phyloP scores from a whole-genome alignment of 2,888 invertebrate species.

The Lagria hirta region DNA sequence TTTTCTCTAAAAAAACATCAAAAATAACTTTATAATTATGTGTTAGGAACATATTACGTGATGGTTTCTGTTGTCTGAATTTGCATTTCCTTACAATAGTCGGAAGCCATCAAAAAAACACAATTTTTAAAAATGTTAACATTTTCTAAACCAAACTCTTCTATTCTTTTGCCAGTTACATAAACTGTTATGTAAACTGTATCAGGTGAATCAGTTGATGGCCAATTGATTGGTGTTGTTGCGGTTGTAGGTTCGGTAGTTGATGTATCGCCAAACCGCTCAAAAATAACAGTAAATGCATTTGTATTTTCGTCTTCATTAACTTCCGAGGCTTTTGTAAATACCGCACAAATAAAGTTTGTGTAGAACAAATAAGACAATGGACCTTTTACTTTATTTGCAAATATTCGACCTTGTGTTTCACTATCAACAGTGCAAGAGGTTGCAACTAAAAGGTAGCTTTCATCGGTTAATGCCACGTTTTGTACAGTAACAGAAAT shows the following conservation, averaged over 20 bases:
- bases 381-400: slow-evolving; percentile 8
- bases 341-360: slow-evolving; percentile 4
- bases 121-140: slow-evolving; percentile 8
- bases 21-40: not conserved
- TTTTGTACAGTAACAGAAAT: slow-evolving; percentile 10
- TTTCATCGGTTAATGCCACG: slow-evolving; percentile 4
- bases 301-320: not conserved
- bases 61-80: slow-evolving; percentile 1
- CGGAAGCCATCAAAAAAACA: slow-evolving; percentile 4
- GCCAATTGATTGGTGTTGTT: slow-evolving; percentile 5
- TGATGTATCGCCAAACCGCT: slow-evolving; percentile 3
- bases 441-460: slow-evolving; percentile 11
- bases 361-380: slow-evolving; percentile 11
- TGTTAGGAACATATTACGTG: slow-evolving; percentile 8
- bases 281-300: slow-evolving; percentile 7
- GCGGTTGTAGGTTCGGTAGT: slow-evolving; percentile 12
- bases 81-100: slow-evolving; percentile 7
- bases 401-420: slow-evolving; percentile 13
- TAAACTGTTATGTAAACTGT: slow-evolving; percentile 11
- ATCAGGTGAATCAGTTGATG: slow-evolving; percentile 8
- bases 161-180: slow-evolving; percentile 3
- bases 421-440: too few species aligned
- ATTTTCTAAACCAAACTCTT: slow-evolving; percentile 1
- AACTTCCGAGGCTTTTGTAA: not conserved
- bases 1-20: slow-evolving; percentile 6